Evolutionary conservation across 2,797 vertebrate species (phyloP).

Genomic region (Melopsittacus undulatus): DNA sequence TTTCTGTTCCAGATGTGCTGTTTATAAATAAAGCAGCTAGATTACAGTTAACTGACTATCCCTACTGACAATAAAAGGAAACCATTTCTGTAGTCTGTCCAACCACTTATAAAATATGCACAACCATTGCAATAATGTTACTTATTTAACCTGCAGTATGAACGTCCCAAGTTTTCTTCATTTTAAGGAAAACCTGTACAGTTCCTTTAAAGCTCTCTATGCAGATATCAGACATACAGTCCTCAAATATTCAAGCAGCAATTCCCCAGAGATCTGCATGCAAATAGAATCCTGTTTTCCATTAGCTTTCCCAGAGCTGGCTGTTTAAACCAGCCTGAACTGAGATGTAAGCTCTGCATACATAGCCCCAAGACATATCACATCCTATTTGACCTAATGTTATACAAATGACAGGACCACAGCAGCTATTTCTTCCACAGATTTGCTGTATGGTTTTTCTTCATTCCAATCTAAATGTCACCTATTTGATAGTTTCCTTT

Average conservation of each 20-base stretch:
- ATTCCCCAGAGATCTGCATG: slow-evolving; percentile 5
- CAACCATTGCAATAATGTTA: background rate
- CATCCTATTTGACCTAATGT: slow-evolving; percentile 42
- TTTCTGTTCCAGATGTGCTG: background rate
- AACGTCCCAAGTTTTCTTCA: background rate
- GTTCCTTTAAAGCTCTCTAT: background rate
- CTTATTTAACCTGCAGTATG: background rate
- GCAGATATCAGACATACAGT: background rate
- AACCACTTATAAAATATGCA: background rate
- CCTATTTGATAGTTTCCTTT: background rate
- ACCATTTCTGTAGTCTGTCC: background rate
- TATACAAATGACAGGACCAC: slow-evolving; percentile 7
- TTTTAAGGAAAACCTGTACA: background rate
- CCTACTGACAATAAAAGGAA: background rate
- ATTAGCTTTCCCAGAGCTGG: slow-evolving; percentile 28
- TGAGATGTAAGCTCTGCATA: slow-evolving; percentile 42
- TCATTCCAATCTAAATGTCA: background rate
- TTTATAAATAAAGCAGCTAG: background rate
- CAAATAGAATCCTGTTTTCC: slow-evolving; percentile 43
- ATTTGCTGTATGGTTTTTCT: background rate
- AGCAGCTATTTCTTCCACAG: background rate
- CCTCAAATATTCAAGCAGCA: background rate
- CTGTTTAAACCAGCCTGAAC: slow-evolving; percentile 40
- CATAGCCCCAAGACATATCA: slow-evolving; percentile 47
- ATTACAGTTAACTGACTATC: background rate